Evolutionary conservation across 1,140 invertebrate genomes (phyloP).

Genomic region (Aricia agestis): DNA sequence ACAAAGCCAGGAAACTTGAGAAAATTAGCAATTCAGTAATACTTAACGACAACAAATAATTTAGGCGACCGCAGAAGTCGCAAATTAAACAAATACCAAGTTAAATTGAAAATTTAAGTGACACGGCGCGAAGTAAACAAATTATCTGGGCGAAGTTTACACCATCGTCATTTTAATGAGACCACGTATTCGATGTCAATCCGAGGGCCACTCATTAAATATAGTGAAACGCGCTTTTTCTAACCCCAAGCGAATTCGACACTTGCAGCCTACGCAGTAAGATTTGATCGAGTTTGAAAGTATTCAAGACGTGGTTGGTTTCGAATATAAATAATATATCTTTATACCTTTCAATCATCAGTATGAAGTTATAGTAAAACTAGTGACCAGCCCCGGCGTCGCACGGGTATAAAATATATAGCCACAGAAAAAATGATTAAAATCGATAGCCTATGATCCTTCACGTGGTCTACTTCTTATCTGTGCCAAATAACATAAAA

Average conservation of each 20-base stretch:
- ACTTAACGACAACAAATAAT: neutral
- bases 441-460: no score
- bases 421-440: no score
- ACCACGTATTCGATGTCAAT: conserved; percentile 13
- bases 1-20: neutral
- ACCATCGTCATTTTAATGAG: conserved; percentile 7
- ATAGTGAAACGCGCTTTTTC: neutral
- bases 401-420: no score
- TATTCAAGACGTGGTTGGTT: no score
- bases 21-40: neutral
- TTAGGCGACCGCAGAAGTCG: neutral
- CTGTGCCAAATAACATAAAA: no score
- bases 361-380: no score
- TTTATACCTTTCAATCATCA: no score
- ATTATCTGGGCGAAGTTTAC: conserved; percentile 27
- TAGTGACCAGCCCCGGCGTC: no score
- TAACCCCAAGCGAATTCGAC: neutral
- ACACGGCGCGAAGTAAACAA: conserved; percentile 27
- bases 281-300: no score
- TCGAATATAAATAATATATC: no score
- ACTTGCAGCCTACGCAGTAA: neutral
- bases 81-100: conserved; percentile 34
- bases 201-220: neutral
- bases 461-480: no score
- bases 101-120: conserved; percentile 36